These are phyloP conservation scores for Polyploca ridens DNA, from an alignment of 2,888 invertebrate genomes.

Conservation along the genomic window DNA sequence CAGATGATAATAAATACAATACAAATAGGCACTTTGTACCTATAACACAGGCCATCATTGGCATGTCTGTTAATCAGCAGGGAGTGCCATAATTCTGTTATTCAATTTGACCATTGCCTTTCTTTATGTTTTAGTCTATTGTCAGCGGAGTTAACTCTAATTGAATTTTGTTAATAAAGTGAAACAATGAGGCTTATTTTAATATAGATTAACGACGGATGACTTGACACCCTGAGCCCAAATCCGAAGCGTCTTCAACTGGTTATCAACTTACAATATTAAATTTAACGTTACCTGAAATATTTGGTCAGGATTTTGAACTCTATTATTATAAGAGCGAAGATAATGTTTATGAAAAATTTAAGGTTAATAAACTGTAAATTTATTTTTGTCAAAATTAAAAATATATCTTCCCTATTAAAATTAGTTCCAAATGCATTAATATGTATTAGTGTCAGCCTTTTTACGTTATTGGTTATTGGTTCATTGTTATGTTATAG, in stretches of 20 bases:
- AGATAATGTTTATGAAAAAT: not conserved
- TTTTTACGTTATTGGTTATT: conserved; percentile 77
- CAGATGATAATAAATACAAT: not conserved
- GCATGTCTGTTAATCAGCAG: conserved; percentile 4
- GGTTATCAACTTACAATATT: conserved; percentile 32
- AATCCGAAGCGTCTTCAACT: conserved; percentile 47
- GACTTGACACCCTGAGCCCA: conserved; percentile 75
- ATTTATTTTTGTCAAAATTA: conserved; percentile 43
- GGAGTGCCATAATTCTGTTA: conserved; percentile 9
- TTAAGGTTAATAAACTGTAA: conserved; percentile 22
- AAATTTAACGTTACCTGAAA: conserved; percentile 22
- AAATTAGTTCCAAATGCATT: conserved; percentile 74
- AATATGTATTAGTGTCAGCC: conserved; percentile 78
- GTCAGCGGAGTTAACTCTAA: conserved; percentile 51
- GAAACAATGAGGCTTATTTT: conserved; percentile 81
- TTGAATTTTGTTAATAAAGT: conserved; percentile 70
- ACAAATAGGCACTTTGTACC: conserved; percentile 1
- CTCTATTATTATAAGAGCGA: conserved; percentile 21
- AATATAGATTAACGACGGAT: conserved; percentile 81
- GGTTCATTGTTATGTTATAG: conserved; percentile 74
- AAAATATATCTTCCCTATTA: conserved; percentile 61
- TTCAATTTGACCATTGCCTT: conserved; percentile 9
- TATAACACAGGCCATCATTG: conserved; percentile 2
- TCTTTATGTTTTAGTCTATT: conserved; percentile 17
- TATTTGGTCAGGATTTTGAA: conserved; percentile 20